Evolutionary conservation across 2,113 vertebrate species (phyloP).

Genomic region (Gymnarchus niloticus): DNA sequence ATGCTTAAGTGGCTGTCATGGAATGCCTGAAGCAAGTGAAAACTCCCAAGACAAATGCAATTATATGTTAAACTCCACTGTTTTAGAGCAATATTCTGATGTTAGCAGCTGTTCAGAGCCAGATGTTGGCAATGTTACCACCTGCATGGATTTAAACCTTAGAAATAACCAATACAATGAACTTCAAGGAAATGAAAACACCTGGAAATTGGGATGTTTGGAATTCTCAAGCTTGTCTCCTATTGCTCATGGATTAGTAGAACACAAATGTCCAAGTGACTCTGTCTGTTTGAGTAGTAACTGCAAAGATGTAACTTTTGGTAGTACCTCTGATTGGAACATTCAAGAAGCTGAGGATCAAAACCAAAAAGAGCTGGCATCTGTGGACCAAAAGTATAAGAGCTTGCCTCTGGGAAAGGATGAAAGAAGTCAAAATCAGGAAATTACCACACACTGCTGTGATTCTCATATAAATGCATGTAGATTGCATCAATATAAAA

Average conservation of each 20-base stretch:
- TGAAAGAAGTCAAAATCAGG: slow-evolving; percentile 17
- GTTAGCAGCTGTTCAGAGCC: slow-evolving; percentile 59
- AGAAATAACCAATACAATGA: slow-evolving; percentile 30
- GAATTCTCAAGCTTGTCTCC: neutral
- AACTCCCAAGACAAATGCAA: slow-evolving; percentile 49
- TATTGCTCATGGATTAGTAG: neutral
- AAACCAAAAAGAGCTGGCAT: neutral
- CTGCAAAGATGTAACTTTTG: neutral
- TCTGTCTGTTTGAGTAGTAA: neutral
- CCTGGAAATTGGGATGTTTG: neutral
- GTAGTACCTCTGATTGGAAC: neutral
- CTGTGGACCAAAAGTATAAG: slow-evolving; percentile 10
- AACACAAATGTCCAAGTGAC: neutral
- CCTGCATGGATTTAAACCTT: slow-evolving; percentile 43
- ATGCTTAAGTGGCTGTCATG: slow-evolving; percentile 34
- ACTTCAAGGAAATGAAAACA: slow-evolving; percentile 9
- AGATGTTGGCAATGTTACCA: slow-evolving; percentile 37
- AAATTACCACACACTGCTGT: slow-evolving; percentile 15
- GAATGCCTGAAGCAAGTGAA: slow-evolving; percentile 31
- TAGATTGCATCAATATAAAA: neutral
- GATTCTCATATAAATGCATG: neutral
- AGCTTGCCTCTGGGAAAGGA: neutral
- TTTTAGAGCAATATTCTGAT: slow-evolving; percentile 54
- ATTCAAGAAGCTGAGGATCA: neutral
- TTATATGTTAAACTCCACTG: slow-evolving; percentile 37